Percentiles rank a stretch among this genome's conserved stretches.
Conservation (phyloP, 2,113 vertebrate genomes). For the Campylomormyrus numenius region DNA sequence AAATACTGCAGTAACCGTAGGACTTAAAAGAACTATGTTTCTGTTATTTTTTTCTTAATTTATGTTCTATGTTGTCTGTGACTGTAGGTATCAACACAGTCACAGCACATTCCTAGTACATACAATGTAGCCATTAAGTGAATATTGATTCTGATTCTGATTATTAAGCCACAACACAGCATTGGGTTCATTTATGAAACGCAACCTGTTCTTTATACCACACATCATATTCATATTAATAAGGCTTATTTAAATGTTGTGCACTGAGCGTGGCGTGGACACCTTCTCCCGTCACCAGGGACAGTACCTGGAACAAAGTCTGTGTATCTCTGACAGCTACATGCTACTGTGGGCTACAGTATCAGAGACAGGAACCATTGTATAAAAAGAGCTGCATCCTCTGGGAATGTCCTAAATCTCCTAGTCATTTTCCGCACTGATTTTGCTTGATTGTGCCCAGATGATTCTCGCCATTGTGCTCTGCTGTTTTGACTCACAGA, state of each 20-base stretch:
- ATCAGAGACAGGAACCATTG: not conserved
- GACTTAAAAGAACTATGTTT: not conserved
- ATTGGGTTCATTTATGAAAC: not conserved
- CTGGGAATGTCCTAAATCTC: not conserved
- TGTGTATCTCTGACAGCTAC: not conserved
- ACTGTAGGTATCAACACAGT: not conserved
- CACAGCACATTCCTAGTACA: not conserved
- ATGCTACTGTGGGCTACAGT: not conserved
- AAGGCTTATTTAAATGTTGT: not conserved
- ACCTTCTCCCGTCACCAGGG: not conserved
- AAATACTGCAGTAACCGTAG: not conserved
- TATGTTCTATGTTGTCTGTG: not conserved
- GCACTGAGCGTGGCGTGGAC: not conserved
- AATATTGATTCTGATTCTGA: not conserved
- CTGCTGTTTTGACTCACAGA: not conserved
- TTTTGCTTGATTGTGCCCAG: not conserved
- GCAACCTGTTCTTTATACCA: not conserved
- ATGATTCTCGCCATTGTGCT: not conserved
- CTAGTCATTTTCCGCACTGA: not conserved
- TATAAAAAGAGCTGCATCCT: not conserved
- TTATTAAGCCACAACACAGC: not conserved
- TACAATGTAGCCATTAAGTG: not conserved
- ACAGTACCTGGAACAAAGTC: too few relatives aligned
- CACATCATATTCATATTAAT: not conserved
- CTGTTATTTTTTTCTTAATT: not conserved